A percentile compares a stretch with the other conserved stretches of the same genome.
Evolutionary conservation across 2,888 invertebrate species (phyloP).

Genomic region (Myopa testacea): DNA sequence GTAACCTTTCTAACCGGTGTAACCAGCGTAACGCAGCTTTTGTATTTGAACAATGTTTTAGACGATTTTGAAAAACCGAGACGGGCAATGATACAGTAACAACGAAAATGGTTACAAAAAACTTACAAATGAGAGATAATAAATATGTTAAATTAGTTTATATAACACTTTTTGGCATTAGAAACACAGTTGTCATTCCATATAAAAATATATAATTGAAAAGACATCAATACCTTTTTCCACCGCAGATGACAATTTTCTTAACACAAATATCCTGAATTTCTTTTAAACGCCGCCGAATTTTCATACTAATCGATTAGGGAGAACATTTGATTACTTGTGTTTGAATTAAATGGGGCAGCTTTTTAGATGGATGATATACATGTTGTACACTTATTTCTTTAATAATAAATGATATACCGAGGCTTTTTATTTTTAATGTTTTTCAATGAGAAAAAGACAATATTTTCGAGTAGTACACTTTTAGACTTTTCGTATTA

Average conservation of each 20-base stretch:
- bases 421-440: not conserved
- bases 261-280: constrained; percentile 49
- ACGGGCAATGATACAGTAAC: not conserved
- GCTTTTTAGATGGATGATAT: not conserved
- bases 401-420: not conserved
- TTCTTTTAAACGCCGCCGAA: constrained; percentile 51
- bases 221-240: constrained; percentile 48
- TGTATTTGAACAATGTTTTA: not conserved
- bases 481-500: not conserved
- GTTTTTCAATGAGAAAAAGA: not conserved
- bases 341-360: not conserved
- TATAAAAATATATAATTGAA: no score
- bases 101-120: not conserved
- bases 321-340: not conserved
- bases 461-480: not conserved
- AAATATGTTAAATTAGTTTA: no score
- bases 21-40: not conserved
- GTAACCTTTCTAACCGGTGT: not conserved
- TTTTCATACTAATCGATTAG: constrained; percentile 49
- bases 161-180: no score
- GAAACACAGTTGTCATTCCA: no score
- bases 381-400: not conserved
- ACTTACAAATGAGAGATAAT: not conserved
- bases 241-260: constrained; percentile 49
- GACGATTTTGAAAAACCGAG: not conserved